phyloP scores from a whole-genome alignment of 2,888 invertebrate species.

The Yponomeuta malinellus region DNA sequence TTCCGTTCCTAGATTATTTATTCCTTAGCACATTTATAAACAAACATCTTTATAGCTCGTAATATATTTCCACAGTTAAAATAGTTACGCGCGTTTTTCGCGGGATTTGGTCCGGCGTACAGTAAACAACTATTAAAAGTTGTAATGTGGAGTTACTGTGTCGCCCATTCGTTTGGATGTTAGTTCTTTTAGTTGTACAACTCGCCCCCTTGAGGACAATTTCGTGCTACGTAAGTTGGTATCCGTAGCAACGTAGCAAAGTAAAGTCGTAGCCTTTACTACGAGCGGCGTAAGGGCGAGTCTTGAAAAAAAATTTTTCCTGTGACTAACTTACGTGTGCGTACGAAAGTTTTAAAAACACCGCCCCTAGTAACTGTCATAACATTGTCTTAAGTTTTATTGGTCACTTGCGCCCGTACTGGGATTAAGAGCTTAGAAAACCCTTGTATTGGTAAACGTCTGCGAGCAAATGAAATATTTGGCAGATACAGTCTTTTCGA shows the following conservation, averaged over 20 bases:
- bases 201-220: background rate
- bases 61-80: background rate
- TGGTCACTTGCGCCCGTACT: background rate
- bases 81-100: background rate
- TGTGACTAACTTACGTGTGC: background rate
- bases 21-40: background rate
- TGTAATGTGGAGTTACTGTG: constrained; percentile 17
- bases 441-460: background rate
- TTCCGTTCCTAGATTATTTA: background rate
- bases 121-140: constrained; percentile 11
- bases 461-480: background rate
- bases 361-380: background rate
- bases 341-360: background rate
- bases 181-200: constrained; percentile 3
- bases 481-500: no score
- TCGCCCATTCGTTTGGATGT: background rate
- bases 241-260: background rate
- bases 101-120: background rate
- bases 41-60: background rate
- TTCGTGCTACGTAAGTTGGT: background rate
- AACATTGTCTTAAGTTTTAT: background rate
- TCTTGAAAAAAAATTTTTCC: background rate
- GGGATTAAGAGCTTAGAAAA: background rate
- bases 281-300: background rate
- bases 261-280: background rate